Percentiles rank a stretch among this genome's conserved stretches.
These are phyloP conservation scores for Theretra japonica DNA, from an alignment of 2,888 invertebrate species.

Conservation along the genomic window DNA sequence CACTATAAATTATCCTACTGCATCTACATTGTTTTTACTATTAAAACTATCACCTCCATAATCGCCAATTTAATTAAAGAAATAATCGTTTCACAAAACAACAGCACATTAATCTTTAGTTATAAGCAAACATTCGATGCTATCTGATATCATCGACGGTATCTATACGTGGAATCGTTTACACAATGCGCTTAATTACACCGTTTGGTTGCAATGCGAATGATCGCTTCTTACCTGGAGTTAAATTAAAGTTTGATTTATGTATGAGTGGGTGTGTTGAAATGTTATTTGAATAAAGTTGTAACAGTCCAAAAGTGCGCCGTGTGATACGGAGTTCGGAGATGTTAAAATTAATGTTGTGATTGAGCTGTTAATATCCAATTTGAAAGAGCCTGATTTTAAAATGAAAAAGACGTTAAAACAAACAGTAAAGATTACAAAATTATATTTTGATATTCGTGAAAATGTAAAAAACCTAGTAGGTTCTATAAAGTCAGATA, in stretches of 20 bases:
- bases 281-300: background rate
- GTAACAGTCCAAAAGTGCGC: background rate
- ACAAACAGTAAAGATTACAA: too few relatives aligned
- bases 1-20: background rate
- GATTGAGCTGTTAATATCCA: too few relatives aligned
- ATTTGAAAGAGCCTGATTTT: too few relatives aligned
- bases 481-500: too few relatives aligned
- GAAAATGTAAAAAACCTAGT: too few relatives aligned
- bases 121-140: conserved; percentile 58
- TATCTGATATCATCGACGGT: conserved; percentile 57
- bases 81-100: conserved; percentile 27
- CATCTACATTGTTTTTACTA: background rate
- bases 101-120: conserved; percentile 57
- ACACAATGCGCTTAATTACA: conserved; percentile 54
- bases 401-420: too few relatives aligned
- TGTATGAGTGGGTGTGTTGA: background rate
- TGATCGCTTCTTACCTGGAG: conserved; percentile 26
- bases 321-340: background rate
- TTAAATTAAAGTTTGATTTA: conserved; percentile 25
- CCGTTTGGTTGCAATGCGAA: conserved; percentile 34
- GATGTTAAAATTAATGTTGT: too few relatives aligned
- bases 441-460: too few relatives aligned
- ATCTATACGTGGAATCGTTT: conserved; percentile 63
- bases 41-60: background rate
- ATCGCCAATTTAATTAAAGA: background rate